A percentile compares a stretch with the other conserved stretches of the same genome.
Conservation (phyloP, 2,797 vertebrate genomes). For the Oreortyx pictus region DNA sequence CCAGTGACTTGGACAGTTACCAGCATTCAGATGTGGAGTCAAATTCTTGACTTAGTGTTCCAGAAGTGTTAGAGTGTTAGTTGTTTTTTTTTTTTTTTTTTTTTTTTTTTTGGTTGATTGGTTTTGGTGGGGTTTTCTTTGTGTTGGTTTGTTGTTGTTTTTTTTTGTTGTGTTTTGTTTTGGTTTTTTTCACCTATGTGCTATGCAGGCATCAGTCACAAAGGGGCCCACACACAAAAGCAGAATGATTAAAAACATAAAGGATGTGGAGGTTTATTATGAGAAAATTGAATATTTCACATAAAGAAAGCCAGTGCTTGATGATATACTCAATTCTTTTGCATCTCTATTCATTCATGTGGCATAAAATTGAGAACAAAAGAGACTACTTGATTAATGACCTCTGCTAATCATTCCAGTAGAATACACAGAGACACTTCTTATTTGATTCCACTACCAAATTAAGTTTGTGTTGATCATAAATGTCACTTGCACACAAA, state of each 20-base stretch:
- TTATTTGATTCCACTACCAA: conserved; percentile 74
- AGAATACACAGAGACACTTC: conserved; percentile 66
- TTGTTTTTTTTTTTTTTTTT: background rate
- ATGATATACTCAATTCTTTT: conserved; percentile 47
- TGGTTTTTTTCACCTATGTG: background rate
- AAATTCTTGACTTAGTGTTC: background rate
- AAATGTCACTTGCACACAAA: conserved; percentile 74
- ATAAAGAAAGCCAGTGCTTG: conserved; percentile 40
- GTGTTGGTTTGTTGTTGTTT: background rate
- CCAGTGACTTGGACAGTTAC: background rate
- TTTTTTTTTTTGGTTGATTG: background rate
- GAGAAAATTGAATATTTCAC: conserved; percentile 50
- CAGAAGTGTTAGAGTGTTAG: background rate
- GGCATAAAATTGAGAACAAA: conserved; percentile 74
- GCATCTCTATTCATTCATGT: conserved; percentile 63
- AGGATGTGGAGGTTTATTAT: conserved; percentile 4
- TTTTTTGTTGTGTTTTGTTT: background rate
- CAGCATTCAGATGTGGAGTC: background rate
- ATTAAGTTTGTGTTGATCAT: conserved; percentile 78
- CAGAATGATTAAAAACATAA: conserved; percentile 32
- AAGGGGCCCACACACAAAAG: conserved; percentile 3
- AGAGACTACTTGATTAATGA: conserved; percentile 74
- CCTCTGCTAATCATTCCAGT: conserved; percentile 73
- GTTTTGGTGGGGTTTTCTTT: background rate
- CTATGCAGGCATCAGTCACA: background rate